Percentiles rank a stretch among this genome's conserved stretches.
These are phyloP conservation scores for Centruroides vittatus DNA, from an alignment of 1,140 invertebrate genomes.

Conservation along the genomic window DNA sequence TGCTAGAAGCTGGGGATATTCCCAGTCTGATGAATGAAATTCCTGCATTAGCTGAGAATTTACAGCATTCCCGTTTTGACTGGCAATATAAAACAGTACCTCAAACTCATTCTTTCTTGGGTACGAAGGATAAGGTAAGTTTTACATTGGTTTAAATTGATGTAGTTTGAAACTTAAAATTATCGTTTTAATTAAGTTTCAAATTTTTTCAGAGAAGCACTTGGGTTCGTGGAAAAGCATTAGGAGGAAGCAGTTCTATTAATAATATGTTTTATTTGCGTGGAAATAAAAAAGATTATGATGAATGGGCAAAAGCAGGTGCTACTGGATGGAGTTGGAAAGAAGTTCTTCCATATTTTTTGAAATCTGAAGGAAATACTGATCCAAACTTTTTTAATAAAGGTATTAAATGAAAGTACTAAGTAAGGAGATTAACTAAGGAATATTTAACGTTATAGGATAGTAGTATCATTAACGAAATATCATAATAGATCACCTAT, in stretches of 20 bases:
- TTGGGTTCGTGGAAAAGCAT: conserved; percentile 65
- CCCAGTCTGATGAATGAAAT: conserved; percentile 11
- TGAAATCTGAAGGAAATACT: conserved; percentile 24
- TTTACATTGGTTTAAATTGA: background rate
- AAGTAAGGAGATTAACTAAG: too few relatives aligned
- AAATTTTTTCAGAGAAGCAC: conserved; percentile 47
- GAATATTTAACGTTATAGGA: too few relatives aligned
- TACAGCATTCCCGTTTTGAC: conserved; percentile 64
- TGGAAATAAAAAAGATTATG: conserved; percentile 74
- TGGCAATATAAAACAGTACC: conserved; percentile 72
- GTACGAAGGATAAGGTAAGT: conserved; percentile 34
- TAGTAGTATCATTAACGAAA: too few relatives aligned
- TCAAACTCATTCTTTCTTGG: conserved; percentile 53
- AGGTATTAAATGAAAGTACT: conserved; percentile 1
- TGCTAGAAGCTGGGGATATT: conserved; percentile 50
- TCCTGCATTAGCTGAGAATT: conserved; percentile 55
- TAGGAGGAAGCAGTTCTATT: conserved; percentile 65
- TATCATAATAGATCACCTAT: too few relatives aligned
- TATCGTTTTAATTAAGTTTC: background rate
- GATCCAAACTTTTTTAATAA: conserved; percentile 55
- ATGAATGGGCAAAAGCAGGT: conserved; percentile 58
- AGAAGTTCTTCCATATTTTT: conserved; percentile 51
- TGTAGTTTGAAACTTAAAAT: background rate
- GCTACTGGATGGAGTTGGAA: conserved; percentile 53
- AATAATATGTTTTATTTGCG: conserved; percentile 89